Evolutionary conservation across 2,888 invertebrate genomes (phyloP), one percentile per base, ranked within the genome.

Genomic region (Drosophila aldrichi): DNA sequence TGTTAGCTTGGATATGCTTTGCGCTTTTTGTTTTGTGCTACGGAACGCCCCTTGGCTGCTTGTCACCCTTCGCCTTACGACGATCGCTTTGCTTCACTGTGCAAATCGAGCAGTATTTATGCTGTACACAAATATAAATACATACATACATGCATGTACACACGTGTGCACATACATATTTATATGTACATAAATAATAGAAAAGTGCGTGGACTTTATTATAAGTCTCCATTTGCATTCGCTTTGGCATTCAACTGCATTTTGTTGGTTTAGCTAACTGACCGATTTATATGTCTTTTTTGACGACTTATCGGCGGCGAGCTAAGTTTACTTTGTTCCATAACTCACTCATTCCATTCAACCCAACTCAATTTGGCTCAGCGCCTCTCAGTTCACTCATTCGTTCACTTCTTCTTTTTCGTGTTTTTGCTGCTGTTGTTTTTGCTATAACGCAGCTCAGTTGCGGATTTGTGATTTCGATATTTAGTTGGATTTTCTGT

Each of bases 381-480:
- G 34, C 34, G 38, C 44, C 34, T 40, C 20, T 48, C 57, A 57
- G 29, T 74, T 62, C 43, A 40, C 65, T 66, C 71, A 73, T 61
- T 81, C 77, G 38, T n/a, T 38, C 80, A 80, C 70, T 43, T 38
- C 52, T 59, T 59, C 7, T 38, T 29, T 8, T 29, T 29, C 8
- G 7, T 69, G 20, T 63, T 78, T 22, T 55, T 44, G 56, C 46
- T 25, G 59, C 64, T 70, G 73, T 67, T 74, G 76, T 76, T 82
- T 61, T 73, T 70, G 14, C 38, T 38, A n/a, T 38, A 38, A 38
- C 38, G 38, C 38, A 16, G 78, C 69, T 67, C 77, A 70, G 78
- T 79, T 84, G 83, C 79, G 86, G 81, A 86, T 83, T 83, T 86
- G 81, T 74, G 83, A 83, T 86, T 83, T 86, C 79, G 83, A 86